Evolutionary conservation across 2,113 vertebrate species (phyloP).

Genomic region (Gavialis gangeticus): DNA sequence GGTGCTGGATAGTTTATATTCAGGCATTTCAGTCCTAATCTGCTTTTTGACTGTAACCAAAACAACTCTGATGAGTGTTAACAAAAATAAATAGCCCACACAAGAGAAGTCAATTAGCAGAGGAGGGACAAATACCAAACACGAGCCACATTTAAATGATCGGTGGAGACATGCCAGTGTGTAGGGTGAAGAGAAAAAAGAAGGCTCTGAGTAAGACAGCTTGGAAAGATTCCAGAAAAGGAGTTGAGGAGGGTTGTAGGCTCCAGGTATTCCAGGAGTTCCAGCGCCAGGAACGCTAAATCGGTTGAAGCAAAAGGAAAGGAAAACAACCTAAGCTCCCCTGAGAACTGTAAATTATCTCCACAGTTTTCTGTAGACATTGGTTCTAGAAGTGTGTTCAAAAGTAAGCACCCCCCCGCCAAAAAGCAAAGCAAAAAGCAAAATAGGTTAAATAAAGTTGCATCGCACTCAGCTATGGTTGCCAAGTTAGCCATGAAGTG

Average conservation of each 20-base stretch:
- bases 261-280: constrained; percentile 40
- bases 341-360: constrained; percentile 50
- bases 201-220: constrained; percentile 36
- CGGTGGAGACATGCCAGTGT: constrained; percentile 11
- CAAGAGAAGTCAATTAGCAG: constrained; percentile 5
- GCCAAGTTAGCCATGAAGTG: background rate
- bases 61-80: background rate
- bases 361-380: background rate
- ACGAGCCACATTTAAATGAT: constrained; percentile 19
- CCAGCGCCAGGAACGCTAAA: constrained; percentile 48
- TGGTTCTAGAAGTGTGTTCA: background rate
- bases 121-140: constrained; percentile 36
- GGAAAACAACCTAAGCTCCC: constrained; percentile 26
- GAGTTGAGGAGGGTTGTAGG: constrained; percentile 40
- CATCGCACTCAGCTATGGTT: fast-evolving
- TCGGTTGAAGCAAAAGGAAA: background rate
- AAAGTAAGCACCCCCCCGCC: background rate
- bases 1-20: background rate
- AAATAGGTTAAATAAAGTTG: background rate
- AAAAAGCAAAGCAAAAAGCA: background rate
- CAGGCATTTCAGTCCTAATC: background rate
- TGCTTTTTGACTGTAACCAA: constrained; percentile 6
- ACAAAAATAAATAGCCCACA: constrained; percentile 43
- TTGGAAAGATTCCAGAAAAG: constrained; percentile 52
- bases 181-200: background rate